Conservation (phyloP, 2,888 invertebrate genomes). For the Brachypalpus laphriformis region DNA sequence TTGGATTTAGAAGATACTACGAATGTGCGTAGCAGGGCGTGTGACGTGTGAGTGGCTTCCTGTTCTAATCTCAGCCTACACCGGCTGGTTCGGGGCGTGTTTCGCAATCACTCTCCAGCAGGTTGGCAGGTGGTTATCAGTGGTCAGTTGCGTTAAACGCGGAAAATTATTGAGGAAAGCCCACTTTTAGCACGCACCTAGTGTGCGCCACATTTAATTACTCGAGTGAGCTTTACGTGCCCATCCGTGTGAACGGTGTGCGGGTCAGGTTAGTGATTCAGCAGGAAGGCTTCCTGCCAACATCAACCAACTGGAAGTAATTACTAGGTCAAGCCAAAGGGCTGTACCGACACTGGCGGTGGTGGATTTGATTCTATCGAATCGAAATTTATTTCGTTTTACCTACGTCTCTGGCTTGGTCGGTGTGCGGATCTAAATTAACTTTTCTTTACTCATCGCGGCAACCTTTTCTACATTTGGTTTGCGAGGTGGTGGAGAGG, state of each 20-base stretch:
- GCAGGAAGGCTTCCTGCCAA: conserved; percentile 60
- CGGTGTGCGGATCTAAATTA: conserved; percentile 54
- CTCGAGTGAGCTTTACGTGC: conserved; percentile 63
- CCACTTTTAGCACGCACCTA: conserved; percentile 72
- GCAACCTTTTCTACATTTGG: conserved; percentile 8
- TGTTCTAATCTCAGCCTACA: conserved; percentile 22
- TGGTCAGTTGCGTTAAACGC: conserved; percentile 71
- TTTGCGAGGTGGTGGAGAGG: too few relatives aligned
- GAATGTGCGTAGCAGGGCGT: conserved; percentile 57
- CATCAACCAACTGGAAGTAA: conserved; percentile 66
- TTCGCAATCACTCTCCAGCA: conserved; percentile 60
- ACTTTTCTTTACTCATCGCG: conserved; percentile 46
- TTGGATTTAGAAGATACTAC: conserved; percentile 32
- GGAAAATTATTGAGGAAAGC: conserved; percentile 68
- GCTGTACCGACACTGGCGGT: conserved; percentile 10
- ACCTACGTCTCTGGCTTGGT: not conserved
- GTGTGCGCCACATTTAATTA: conserved; percentile 66
- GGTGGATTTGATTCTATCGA: conserved; percentile 67
- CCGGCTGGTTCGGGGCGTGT: conserved; percentile 52
- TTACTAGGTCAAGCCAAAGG: conserved; percentile 69
- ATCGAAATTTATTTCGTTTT: conserved; percentile 64
- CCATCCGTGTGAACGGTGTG: conserved; percentile 25
- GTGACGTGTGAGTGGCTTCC: conserved; percentile 52
- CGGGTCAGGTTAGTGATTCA: conserved; percentile 60
- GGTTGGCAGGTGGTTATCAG: conserved; percentile 70